Percentiles rank a stretch among this genome's conserved stretches.
These are phyloP conservation scores for Furcifer pardalis DNA, from an alignment of 2,797 vertebrate species.

Conservation along the genomic window DNA sequence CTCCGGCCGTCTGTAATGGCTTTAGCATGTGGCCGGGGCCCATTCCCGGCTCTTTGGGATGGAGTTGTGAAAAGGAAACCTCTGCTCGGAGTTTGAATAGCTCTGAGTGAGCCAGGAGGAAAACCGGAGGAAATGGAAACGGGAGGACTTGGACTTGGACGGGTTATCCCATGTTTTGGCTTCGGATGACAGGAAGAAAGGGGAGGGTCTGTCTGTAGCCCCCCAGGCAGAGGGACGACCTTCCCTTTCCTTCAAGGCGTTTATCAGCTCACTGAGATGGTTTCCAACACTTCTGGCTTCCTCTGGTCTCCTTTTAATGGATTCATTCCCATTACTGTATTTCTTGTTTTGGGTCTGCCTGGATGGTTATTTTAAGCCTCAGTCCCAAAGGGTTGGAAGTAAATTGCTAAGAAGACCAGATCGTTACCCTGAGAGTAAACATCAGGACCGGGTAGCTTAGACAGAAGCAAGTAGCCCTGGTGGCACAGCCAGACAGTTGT, in stretches of 20 bases:
- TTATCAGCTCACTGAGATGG: not conserved
- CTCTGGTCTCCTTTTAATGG: not conserved
- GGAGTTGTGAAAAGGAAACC: slow-evolving; percentile 81
- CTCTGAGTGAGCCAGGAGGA: slow-evolving; percentile 79
- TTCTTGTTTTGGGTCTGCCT: not conserved
- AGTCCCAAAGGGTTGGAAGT: not conserved
- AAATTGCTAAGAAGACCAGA: not conserved
- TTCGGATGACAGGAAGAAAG: slow-evolving; percentile 79
- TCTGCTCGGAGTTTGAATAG: slow-evolving; percentile 76
- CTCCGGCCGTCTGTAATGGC: slow-evolving; percentile 73
- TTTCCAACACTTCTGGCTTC: slow-evolving; percentile 4
- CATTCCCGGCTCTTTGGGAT: slow-evolving; percentile 73
- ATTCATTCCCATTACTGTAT: not conserved
- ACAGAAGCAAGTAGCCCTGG: no score
- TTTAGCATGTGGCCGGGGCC: slow-evolving; percentile 82
- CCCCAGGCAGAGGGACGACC: not conserved
- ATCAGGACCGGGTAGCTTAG: no score
- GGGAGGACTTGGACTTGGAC: slow-evolving; percentile 77
- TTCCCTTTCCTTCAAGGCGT: not conserved
- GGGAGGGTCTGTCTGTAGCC: slow-evolving; percentile 66
- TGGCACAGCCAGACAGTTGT: no score
- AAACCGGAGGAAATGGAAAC: slow-evolving; percentile 80
- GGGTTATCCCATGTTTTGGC: slow-evolving; percentile 73
- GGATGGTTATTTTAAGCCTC: not conserved
- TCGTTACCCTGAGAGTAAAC: no score